Base-by-base conservation (phyloP, 2,888 invertebrate genomes). In the Eupithecia exiguata region DNA sequence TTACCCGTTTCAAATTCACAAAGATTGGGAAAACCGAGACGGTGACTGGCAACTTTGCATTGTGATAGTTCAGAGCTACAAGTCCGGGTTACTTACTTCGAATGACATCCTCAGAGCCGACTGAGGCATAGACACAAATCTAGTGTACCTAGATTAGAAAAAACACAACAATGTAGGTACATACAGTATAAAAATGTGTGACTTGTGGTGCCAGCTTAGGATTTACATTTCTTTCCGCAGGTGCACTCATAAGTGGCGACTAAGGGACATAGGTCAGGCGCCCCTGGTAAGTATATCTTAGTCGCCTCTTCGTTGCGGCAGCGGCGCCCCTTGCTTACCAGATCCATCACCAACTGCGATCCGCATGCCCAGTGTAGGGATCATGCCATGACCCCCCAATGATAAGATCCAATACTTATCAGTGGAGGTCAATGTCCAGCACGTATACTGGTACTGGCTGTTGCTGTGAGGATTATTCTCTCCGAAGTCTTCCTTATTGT, bases 1-100 rank as follows among this genome's bases (percentile, higher is more conserved):
- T 84, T 84, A 81, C 71, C 88, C 88, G 87, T 86, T 80, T 76
- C 88, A 83, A 89, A 89, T 88, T 82, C 78, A 79, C 81, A 82
- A 85, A 88, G 84, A 81, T 74, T 78, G 91, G 90, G 83, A 90
- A 90, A 80, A 72, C 86, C 84, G 77, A 65, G n/a, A 35, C 35
- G 49, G 46, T 70, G 58, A 71, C 30, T 66, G 65, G 68, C 40
- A 61, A 46, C 70, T 72, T 68, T 70, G 35, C n/a, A 71, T 69
- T 71, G 40, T 65, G 68, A 68, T 74, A 61, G 58, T 65, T 73
- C 68, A 68, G 43, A 49, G 61, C 21, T 43, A 30, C 5, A 25
- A 21, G 46, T 71, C 74, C 74, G 74, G 70, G 68, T 66, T 66
- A 66, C 40, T 40, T 66, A 66, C 66, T 21, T 21, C 14, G 16